phyloP scores from a whole-genome alignment of 2,113 vertebrate genomes.

The Emberiza fucata region DNA sequence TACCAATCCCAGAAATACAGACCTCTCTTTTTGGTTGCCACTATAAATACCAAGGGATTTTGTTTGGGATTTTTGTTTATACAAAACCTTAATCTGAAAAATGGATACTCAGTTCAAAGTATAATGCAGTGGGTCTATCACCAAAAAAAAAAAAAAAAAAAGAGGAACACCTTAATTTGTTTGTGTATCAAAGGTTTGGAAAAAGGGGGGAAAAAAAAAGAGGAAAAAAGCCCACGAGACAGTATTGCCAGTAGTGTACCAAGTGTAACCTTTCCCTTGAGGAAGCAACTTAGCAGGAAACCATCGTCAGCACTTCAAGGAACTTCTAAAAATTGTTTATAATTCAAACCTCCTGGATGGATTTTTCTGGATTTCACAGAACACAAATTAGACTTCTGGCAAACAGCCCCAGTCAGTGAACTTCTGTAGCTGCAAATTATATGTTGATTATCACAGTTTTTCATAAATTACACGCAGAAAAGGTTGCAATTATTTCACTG shows the following conservation, averaged over 20 bases:
- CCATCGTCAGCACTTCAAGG: neutral
- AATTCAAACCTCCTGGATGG: conserved; percentile 22
- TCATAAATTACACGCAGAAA: neutral
- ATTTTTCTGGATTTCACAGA: conserved; percentile 37
- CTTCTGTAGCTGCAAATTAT: neutral
- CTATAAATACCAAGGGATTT: conserved; percentile 52
- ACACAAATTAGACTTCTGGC: conserved; percentile 38
- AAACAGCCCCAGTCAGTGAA: neutral
- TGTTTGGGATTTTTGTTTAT: neutral
- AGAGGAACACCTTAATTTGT: neutral
- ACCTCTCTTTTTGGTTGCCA: conserved; percentile 67
- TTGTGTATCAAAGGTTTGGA: neutral
- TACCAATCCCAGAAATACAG: conserved; percentile 70
- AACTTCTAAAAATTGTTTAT: conserved; percentile 29
- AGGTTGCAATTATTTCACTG: conserved; percentile 45
- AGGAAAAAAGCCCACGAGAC: conserved; percentile 26
- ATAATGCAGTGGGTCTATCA: conserved; percentile 42
- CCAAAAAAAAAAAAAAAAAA: neutral
- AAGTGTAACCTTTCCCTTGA: neutral
- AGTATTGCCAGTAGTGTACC: conserved; percentile 12
- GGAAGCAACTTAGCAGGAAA: conserved; percentile 18
- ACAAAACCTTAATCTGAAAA: conserved; percentile 48
- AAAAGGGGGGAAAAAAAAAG: neutral
- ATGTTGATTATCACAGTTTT: conserved; percentile 37
- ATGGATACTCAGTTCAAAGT: neutral